phyloP scores from a whole-genome alignment of 2,113 vertebrate genomes.

The Stercorarius parasiticus region DNA sequence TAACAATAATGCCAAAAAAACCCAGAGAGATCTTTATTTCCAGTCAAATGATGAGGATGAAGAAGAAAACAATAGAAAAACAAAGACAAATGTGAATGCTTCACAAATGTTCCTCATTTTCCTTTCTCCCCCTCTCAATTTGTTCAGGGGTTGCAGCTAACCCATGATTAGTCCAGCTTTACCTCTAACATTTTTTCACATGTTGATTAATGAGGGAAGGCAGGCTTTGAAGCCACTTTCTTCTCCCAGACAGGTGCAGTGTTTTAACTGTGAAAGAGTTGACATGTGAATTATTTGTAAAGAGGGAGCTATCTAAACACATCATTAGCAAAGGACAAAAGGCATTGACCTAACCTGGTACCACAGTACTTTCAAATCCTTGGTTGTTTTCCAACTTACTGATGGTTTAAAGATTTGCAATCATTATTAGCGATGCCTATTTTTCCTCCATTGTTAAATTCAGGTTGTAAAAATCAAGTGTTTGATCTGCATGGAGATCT shows the following conservation, averaged over 20 bases:
- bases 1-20: background rate
- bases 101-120: conserved; percentile 18
- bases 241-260: conserved; percentile 75
- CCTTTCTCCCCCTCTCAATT: background rate
- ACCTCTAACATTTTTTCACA: conserved; percentile 27
- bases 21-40: background rate
- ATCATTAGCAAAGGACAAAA: conserved; percentile 57
- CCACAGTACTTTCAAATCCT: conserved; percentile 34
- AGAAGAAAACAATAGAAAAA: background rate
- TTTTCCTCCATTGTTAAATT: background rate
- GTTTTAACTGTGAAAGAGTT: conserved; percentile 78
- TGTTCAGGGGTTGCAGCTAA: conserved; percentile 6
- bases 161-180: conserved; percentile 21
- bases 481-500: background rate
- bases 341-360: conserved; percentile 63
- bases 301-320: conserved; percentile 62
- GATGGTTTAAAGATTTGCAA: conserved; percentile 19
- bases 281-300: conserved; percentile 77
- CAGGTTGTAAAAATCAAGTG: background rate
- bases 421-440: background rate
- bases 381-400: conserved; percentile 40
- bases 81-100: background rate
- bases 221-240: conserved; percentile 77
- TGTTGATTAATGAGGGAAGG: conserved; percentile 64
- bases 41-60: background rate